A percentile compares a stretch with the other conserved stretches of the same genome.
Conservation (phyloP, 2,113 vertebrate species). For the Tychaedon coryphoeus region DNA sequence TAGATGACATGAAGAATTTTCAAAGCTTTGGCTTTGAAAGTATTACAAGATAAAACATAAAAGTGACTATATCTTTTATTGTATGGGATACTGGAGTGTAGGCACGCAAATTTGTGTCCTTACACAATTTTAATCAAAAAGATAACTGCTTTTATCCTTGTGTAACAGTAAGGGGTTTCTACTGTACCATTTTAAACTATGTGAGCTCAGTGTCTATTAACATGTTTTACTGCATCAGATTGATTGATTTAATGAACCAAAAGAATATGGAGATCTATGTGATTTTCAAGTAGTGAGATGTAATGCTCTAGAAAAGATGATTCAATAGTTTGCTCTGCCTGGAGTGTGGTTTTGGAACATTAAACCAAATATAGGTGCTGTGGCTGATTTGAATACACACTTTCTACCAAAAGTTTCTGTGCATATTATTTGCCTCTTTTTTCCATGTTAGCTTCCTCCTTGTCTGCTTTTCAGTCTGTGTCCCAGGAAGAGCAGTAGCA, state of each 20-base stretch:
- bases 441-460: not conserved
- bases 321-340: not conserved
- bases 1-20: not conserved
- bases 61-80: not conserved
- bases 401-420: not conserved
- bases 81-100: not conserved
- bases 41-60: not conserved
- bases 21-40: not conserved
- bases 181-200: not conserved
- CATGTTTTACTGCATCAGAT: not conserved
- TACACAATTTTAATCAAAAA: not conserved
- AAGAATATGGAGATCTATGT: not conserved
- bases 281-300: not conserved
- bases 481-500: not conserved
- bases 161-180: not conserved
- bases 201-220: not conserved
- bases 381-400: accelerated
- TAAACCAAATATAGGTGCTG: not conserved
- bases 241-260: not conserved
- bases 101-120: not conserved
- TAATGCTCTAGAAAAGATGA: not conserved
- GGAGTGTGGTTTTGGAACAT: not conserved
- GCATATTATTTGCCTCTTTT: not conserved
- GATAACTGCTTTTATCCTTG: not conserved
- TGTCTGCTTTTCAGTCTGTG: not conserved